phyloP scores from a whole-genome alignment of 2,888 invertebrate species.

The Gerris lacustris region DNA sequence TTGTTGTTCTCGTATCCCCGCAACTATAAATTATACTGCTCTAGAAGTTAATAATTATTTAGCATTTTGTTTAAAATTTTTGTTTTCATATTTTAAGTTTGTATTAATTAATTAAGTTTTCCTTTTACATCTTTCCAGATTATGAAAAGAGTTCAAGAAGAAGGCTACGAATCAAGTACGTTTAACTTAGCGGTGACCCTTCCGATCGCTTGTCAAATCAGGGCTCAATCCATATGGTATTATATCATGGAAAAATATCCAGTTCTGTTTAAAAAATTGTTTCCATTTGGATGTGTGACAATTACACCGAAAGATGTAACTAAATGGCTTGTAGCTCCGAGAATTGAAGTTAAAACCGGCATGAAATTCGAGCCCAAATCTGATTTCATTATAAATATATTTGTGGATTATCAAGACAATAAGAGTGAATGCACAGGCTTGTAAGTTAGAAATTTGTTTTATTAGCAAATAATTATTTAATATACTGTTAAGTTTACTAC shows the following conservation, averaged over 20 bases:
- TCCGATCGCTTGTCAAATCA: slow-evolving; percentile 52
- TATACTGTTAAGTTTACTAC: too few relatives aligned
- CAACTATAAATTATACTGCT: too few relatives aligned
- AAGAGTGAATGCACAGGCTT: slow-evolving; percentile 46
- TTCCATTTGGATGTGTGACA: slow-evolving; percentile 23
- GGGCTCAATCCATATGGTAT: slow-evolving; percentile 53
- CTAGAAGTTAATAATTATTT: too few relatives aligned
- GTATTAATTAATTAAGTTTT: too few relatives aligned
- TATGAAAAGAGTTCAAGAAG: too few relatives aligned
- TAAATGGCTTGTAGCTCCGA: slow-evolving; percentile 56
- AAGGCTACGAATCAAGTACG: slow-evolving; percentile 31
- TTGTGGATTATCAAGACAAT: slow-evolving; percentile 44
- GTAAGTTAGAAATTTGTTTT: slow-evolving; percentile 34
- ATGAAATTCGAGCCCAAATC: slow-evolving; percentile 47
- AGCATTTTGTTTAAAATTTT: too few relatives aligned
- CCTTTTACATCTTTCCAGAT: too few relatives aligned
- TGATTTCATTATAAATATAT: slow-evolving; percentile 49
- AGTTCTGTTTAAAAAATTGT: slow-evolving; percentile 29
- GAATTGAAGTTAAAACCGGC: slow-evolving; percentile 44
- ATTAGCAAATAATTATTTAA: too few relatives aligned
- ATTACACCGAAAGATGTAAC: slow-evolving; percentile 58
- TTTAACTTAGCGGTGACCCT: slow-evolving; percentile 59
- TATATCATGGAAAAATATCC: slow-evolving; percentile 46
- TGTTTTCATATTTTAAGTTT: too few relatives aligned
- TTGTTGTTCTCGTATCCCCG: too few relatives aligned